Percentiles rank a stretch among this genome's conserved stretches.
These are phyloP conservation scores for Sebastes trivittatus DNA, from an alignment of 2,797 vertebrate species.

Conservation along the genomic window DNA sequence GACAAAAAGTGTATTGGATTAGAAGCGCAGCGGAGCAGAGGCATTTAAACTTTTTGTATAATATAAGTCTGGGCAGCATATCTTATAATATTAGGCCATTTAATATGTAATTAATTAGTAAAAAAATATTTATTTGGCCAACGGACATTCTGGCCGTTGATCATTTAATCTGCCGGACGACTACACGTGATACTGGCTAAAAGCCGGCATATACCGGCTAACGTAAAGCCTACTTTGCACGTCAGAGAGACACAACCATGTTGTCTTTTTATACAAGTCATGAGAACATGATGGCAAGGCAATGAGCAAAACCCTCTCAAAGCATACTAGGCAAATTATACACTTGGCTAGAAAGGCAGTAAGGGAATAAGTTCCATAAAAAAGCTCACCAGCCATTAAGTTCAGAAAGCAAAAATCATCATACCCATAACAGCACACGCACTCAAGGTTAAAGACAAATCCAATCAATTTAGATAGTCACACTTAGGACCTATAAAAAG, in stretches of 20 bases:
- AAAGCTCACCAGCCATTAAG: neutral
- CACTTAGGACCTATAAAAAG: neutral
- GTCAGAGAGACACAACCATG: neutral
- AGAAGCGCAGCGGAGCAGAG: too few species aligned
- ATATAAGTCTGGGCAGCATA: too few species aligned
- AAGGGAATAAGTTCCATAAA: neutral
- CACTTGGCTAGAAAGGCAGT: slow-evolving; percentile 13
- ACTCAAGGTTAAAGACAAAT: slow-evolving; percentile 46
- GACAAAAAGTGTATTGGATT: too few species aligned
- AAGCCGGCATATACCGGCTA: too few species aligned
- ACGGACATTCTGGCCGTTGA: too few species aligned
- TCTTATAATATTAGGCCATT: too few species aligned
- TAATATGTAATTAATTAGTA: too few species aligned
- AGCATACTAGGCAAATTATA: slow-evolving; percentile 28
- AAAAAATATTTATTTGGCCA: too few species aligned
- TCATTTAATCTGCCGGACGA: too few species aligned
- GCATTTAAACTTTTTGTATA: too few species aligned
- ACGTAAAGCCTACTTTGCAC: neutral
- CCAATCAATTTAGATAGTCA: slow-evolving; percentile 45
- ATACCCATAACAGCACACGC: neutral
- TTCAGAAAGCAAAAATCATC: slow-evolving; percentile 16
- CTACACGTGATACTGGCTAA: too few species aligned
- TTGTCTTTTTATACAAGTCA: neutral
- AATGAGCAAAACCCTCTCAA: neutral
- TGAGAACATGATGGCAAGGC: neutral